Conservation (phyloP, 2,113 vertebrate species). For the Tylochromis polylepis region DNA sequence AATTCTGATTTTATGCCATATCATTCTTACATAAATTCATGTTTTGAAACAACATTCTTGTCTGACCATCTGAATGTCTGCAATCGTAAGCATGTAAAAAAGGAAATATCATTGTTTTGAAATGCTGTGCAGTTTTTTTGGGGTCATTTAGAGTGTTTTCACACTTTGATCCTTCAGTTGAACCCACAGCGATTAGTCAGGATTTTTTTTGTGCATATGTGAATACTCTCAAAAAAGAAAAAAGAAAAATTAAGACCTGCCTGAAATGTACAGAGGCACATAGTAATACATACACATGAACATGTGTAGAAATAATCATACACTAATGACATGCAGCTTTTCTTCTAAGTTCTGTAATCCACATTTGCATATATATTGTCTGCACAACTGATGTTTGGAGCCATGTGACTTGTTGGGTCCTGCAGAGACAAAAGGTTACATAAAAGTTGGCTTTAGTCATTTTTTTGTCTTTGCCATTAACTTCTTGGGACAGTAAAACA, state of each 20-base stretch:
- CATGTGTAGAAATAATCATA: neutral
- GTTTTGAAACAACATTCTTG: neutral
- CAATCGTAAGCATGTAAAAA: neutral
- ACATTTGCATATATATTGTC: slow-evolving; percentile 53
- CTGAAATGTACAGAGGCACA: neutral
- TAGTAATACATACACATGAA: neutral
- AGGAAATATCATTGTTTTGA: neutral
- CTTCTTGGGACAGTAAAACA: neutral
- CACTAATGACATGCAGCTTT: neutral
- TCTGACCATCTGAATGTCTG: neutral
- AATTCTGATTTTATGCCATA: neutral
- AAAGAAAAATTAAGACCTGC: neutral
- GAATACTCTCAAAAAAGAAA: neutral
- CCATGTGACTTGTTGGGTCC: neutral
- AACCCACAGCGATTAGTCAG: neutral
- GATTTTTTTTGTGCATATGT: neutral
- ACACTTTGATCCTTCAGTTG: neutral
- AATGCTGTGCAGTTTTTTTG: neutral
- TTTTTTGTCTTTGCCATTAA: neutral
- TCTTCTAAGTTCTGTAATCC: neutral
- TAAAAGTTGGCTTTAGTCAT: neutral
- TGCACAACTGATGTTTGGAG: neutral
- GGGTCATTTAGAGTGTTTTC: neutral
- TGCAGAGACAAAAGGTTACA: slow-evolving; percentile 29
- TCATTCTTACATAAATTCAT: neutral